Conservation (phyloP, 2,797 vertebrate genomes). For the Staurois parvus region DNA sequence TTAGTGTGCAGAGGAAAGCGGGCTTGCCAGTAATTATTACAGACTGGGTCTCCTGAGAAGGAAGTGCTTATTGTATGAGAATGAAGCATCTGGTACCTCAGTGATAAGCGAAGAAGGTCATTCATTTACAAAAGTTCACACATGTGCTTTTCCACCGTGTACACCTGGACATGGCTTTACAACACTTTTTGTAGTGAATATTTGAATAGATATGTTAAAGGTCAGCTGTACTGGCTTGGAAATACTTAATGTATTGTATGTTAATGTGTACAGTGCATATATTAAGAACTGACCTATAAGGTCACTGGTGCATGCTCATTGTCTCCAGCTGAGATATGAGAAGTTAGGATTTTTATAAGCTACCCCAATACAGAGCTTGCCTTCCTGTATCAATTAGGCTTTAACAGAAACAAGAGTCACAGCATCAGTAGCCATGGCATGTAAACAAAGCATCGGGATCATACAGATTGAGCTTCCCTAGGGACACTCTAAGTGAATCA, state of each 20-base stretch:
- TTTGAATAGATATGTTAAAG: not conserved
- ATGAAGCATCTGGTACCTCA: slow-evolving; percentile 19
- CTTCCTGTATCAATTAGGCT: not conserved
- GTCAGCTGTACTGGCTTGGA: not conserved
- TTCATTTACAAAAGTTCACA: slow-evolving; percentile 23
- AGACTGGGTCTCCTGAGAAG: slow-evolving; percentile 8
- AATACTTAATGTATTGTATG: not conserved
- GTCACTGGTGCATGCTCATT: not conserved
- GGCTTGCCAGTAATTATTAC: slow-evolving; percentile 27
- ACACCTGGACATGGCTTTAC: slow-evolving; percentile 17
- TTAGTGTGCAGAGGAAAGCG: slow-evolving; percentile 17
- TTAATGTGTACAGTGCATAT: not conserved
- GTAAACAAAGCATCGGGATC: not conserved
- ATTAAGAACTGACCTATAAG: no score
- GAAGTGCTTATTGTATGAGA: slow-evolving; percentile 47
- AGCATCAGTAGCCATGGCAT: not conserved
- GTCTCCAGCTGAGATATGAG: no score
- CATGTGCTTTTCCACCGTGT: slow-evolving; percentile 11
- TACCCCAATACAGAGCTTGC: not conserved
- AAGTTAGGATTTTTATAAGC: not conserved
- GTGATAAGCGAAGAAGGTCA: slow-evolving; percentile 44
- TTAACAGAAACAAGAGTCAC: no score
- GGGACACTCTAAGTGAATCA: not conserved
- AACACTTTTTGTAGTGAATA: not conserved
- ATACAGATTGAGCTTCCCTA: not conserved